phyloP scores from a whole-genome alignment of 2,888 invertebrate species.

The Bugula neritina region DNA sequence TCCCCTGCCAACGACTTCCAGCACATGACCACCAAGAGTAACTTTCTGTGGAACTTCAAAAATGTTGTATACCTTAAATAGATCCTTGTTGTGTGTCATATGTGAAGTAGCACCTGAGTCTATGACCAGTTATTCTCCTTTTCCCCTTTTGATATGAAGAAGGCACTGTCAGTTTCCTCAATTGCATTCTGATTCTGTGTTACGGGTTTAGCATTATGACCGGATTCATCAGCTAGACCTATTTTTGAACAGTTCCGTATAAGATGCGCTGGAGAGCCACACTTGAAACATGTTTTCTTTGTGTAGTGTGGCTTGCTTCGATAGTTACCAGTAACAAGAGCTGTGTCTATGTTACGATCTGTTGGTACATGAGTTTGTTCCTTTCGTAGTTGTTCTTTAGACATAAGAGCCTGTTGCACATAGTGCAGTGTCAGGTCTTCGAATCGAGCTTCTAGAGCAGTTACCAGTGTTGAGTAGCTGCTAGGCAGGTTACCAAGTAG shows the following conservation, averaged over 20 bases:
- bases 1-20: neutral
- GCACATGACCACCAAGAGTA: neutral
- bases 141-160: too few relatives aligned
- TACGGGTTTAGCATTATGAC: too few relatives aligned
- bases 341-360: neutral
- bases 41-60: too few relatives aligned
- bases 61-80: neutral
- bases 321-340: neutral
- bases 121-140: too few relatives aligned
- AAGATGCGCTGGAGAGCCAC: neutral
- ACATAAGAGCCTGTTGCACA: neutral
- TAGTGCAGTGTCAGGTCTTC: neutral
- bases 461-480: neutral
- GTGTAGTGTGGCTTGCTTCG: neutral
- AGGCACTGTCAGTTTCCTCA: too few relatives aligned
- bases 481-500: neutral
- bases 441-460: neutral
- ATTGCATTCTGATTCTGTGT: too few relatives aligned
- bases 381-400: neutral
- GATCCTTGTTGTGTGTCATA: too few relatives aligned
- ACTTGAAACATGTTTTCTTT: neutral
- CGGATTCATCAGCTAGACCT: too few relatives aligned
- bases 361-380: neutral
- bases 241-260: neutral
- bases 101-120: too few relatives aligned